A percentile compares a stretch with the other conserved stretches of the same genome.
phyloP scores from a whole-genome alignment of 1,140 invertebrate species.

The Sitodiplosis mosellana region DNA sequence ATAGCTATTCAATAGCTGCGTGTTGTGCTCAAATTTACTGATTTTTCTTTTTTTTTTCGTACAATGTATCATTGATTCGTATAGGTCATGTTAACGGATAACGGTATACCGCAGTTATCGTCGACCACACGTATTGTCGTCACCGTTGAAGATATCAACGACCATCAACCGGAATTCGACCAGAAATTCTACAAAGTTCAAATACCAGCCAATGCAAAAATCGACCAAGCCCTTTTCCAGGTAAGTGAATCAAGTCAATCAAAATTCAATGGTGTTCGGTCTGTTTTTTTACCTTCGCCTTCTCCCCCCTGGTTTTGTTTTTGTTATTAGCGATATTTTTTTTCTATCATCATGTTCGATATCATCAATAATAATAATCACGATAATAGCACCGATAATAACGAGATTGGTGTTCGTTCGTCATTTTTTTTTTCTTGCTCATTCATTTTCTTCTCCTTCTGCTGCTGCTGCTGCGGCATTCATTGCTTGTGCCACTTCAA shows the following conservation, averaged over 20 bases:
- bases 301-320: no score
- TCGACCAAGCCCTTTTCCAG: conserved; percentile 42
- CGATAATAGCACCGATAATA: no score
- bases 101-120: conserved; percentile 50
- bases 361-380: no score
- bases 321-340: no score
- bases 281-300: no score
- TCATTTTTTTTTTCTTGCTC: no score
- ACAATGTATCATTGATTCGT: background rate
- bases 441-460: no score
- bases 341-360: no score
- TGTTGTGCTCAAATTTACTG: background rate
- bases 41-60: background rate
- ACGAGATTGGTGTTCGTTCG: no score
- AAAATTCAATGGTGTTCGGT: no score
- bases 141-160: conserved; percentile 66
- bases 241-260: conserved; percentile 18
- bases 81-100: conserved; percentile 60
- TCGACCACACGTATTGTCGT: conserved; percentile 72
- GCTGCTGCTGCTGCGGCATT: no score
- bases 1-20: background rate
- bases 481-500: no score
- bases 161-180: conserved; percentile 63
- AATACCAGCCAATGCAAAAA: conserved; percentile 41
- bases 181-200: conserved; percentile 62